Evolutionary conservation across 2,888 invertebrate species (phyloP).

Genomic region (Hypomecis punctinalis): DNA sequence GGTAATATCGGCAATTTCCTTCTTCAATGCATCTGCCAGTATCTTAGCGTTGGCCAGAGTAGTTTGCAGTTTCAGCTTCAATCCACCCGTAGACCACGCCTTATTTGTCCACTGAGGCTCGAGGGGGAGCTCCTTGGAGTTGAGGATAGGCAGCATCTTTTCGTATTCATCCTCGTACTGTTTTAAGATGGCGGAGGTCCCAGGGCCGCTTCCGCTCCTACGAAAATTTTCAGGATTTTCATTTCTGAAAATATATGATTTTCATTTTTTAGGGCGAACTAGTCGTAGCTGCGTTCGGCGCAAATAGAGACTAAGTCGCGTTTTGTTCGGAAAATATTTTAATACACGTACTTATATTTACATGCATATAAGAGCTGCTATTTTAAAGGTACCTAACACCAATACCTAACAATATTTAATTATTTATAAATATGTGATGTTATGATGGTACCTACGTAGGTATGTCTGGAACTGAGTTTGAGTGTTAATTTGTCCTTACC

Average conservation of each 20-base stretch:
- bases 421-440: too few species aligned
- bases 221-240: constrained; percentile 30
- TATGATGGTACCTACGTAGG: too few species aligned
- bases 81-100: constrained; percentile 35
- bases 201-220: constrained; percentile 37
- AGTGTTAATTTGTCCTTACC: too few species aligned
- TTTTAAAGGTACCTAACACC: too few species aligned
- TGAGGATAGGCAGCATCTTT: constrained; percentile 39
- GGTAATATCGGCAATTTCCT: constrained; percentile 57
- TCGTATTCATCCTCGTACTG: constrained; percentile 47
- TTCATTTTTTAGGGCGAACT: background rate
- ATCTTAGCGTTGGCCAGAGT: constrained; percentile 59
- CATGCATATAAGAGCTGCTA: too few species aligned
- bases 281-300: too few species aligned
- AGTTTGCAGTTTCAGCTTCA: constrained; percentile 60
- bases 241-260: constrained; percentile 39
- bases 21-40: constrained; percentile 58
- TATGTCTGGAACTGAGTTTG: too few species aligned
- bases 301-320: too few species aligned
- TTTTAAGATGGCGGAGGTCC: constrained; percentile 33
- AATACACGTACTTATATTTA: too few species aligned
- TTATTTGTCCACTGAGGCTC: constrained; percentile 21
- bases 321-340: too few species aligned
- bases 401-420: too few species aligned
- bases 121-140: constrained; percentile 21